phyloP scores from a whole-genome alignment of 2,113 vertebrate genomes.

The Lepidothrix coronata region DNA sequence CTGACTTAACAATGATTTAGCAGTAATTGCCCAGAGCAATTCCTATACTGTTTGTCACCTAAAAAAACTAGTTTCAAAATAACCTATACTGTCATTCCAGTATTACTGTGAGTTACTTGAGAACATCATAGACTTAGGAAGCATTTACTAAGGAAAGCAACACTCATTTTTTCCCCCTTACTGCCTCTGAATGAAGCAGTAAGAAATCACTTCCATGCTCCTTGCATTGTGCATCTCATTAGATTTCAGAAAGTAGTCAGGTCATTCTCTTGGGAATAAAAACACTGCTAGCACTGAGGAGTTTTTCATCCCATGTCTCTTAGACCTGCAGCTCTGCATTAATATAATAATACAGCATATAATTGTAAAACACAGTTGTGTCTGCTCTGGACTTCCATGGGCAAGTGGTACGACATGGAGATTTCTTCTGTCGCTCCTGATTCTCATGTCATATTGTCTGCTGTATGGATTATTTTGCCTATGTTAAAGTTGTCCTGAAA shows the following conservation, averaged over 20 bases:
- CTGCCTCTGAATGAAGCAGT: background rate
- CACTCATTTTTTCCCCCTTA: background rate
- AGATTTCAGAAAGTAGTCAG: background rate
- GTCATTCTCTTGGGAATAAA: background rate
- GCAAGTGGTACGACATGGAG: fast-evolving
- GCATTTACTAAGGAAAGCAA: background rate
- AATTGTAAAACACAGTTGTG: background rate
- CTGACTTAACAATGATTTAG: background rate
- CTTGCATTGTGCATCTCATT: background rate
- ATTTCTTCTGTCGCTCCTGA: background rate
- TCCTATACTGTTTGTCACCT: background rate
- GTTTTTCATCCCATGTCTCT: background rate
- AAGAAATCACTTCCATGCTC: background rate
- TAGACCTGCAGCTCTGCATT: background rate
- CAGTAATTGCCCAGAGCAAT: background rate
- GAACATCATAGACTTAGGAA: background rate
- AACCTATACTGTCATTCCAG: background rate
- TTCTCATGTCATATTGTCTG: background rate
- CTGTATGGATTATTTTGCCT: background rate
- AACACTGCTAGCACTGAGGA: background rate
- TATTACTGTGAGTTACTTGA: background rate
- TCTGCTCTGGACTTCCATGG: background rate
- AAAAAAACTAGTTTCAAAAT: background rate
- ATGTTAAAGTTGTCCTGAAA: background rate
- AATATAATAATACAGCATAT: background rate